phyloP scores from a whole-genome alignment of 2,888 invertebrate genomes.

The Hylaea fasciaria region DNA sequence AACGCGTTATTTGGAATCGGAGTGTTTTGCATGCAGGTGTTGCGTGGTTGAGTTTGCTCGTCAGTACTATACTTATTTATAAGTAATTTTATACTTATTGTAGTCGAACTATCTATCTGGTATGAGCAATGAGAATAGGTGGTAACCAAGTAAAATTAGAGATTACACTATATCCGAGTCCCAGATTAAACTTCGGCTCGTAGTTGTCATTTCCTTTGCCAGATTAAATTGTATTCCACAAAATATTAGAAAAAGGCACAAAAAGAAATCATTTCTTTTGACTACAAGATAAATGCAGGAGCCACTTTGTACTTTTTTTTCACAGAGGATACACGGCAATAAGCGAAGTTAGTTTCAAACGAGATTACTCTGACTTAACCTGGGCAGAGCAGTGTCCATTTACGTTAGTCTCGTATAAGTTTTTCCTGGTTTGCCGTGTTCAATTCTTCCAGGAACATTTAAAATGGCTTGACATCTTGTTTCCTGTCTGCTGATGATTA shows the following conservation, averaged over 20 bases:
- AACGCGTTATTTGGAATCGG: conserved; percentile 7
- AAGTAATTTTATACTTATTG: neutral
- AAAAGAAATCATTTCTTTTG: no score
- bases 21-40: conserved; percentile 3
- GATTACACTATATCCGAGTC: no score
- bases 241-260: no score
- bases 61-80: neutral
- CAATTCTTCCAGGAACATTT: conserved; percentile 1
- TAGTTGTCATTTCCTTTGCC: no score
- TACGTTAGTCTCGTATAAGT: conserved; percentile 31
- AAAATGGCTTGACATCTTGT: neutral
- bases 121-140: no score
- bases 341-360: conserved; percentile 16
- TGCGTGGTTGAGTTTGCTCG: neutral
- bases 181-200: no score
- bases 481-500: neutral
- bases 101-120: no score
- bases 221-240: no score
- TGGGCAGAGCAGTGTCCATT: conserved; percentile 20
- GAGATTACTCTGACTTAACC: conserved; percentile 17
- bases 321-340: no score
- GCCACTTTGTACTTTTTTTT: neutral
- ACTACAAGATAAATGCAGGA: neutral
- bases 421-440: conserved; percentile 8
- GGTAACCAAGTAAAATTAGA: no score